Evolutionary conservation across 2,888 invertebrate species (phyloP), one percentile per base, ranked within the genome.

Genomic region (Morpho deidamia): DNA sequence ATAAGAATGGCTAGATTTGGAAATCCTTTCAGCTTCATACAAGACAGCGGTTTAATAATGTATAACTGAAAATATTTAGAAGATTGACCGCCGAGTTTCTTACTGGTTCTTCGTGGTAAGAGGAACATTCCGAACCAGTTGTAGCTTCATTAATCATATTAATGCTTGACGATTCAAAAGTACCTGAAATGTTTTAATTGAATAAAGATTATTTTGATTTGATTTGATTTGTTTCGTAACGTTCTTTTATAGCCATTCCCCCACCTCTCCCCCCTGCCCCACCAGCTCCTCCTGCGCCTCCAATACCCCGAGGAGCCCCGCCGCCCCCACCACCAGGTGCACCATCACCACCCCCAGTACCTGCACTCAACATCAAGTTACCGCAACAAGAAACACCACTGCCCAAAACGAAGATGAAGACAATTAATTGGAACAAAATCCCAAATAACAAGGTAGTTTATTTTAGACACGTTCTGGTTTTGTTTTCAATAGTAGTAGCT

Each of bases 381-480:
- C 97, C 97, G 10, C 97, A 97, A 71, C 97, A 97, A 76, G 95
- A 96, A 71, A 97, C 96, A 1, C 98, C 98, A 0, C 93, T 94
- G 56, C 98, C 99, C n/a, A 96, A 95, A 80, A 93, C 95, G 33
- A 98, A 98, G 83, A 98, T 99, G 97, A 98, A 97, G 87, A 97
- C 98, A 0, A 95, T 99, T 61, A 98, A 99, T 75, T 99, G 99
- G 99, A 96, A 97, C 76, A 99, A 98, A 83, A 97, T 99, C 69
- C 97, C 98, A 38, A 95, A 94, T 72, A 95, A 94, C 74, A 97
- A 96, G 90, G 95, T 95, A 40, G 78, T 76, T 70, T 7, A 8
- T 51, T 34, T 7, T 12, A 10, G 23, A 23, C 5, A 23, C 2
- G 23, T 23, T 23, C 3, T 5, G 23, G 23, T 23, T 23, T 23